Conservation (phyloP, 2,113 vertebrate species). For the Pimephales promelas region DNA sequence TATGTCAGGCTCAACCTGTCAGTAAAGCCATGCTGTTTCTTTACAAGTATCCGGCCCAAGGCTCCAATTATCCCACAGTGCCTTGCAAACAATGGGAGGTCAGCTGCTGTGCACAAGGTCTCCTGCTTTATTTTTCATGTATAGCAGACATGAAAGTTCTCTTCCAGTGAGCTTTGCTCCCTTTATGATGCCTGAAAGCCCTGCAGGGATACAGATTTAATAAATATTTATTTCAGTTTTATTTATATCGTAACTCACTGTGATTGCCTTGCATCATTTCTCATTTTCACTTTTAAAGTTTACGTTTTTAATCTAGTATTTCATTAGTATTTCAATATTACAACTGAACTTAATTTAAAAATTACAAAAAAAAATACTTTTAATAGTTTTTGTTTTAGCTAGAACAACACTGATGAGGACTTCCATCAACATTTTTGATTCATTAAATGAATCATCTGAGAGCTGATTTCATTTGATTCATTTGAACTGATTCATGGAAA, state of each 20-base stretch:
- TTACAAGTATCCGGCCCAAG: constrained; percentile 52
- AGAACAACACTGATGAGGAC: background rate
- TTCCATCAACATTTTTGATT: background rate
- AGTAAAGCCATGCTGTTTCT: constrained; percentile 48
- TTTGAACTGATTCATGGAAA: background rate
- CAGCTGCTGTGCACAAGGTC: constrained; percentile 8
- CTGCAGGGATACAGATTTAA: too few relatives aligned
- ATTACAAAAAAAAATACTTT: background rate
- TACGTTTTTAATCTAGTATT: background rate
- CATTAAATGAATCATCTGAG: background rate
- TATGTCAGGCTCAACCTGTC: constrained; percentile 58
- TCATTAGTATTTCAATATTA: too few relatives aligned
- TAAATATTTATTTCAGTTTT: background rate
- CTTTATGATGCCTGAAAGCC: background rate
- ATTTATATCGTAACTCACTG: background rate
- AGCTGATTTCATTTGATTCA: background rate
- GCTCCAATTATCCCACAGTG: constrained; percentile 67
- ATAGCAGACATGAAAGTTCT: background rate
- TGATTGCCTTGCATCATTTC: too few relatives aligned
- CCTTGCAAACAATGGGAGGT: constrained; percentile 40
- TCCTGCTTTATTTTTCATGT: background rate
- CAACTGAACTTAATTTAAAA: background rate
- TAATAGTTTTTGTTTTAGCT: background rate
- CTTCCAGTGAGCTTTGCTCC: background rate
- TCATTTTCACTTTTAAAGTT: background rate